Evolutionary conservation across 2,113 vertebrate genomes (phyloP).

Genomic region (Megaceryle torquata): DNA sequence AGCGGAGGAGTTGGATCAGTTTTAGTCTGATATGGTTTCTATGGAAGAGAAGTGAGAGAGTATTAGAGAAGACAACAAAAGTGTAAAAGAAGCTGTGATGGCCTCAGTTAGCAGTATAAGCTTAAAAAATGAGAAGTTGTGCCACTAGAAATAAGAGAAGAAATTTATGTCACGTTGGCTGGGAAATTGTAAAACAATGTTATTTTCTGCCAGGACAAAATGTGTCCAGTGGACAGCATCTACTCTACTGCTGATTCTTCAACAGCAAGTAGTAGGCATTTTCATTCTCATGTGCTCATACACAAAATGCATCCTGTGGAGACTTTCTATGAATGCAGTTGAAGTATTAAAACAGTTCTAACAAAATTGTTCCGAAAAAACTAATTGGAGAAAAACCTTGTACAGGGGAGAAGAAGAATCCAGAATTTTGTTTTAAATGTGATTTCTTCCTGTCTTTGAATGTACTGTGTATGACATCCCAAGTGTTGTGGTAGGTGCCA

Average conservation of each 20-base stretch:
- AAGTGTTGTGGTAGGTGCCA: neutral
- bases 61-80: neutral
- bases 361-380: slow-evolving; percentile 14
- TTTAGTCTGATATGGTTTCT: neutral
- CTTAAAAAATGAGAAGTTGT: neutral
- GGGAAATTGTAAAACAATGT: neutral
- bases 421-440: neutral
- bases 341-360: neutral
- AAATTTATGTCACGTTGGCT: neutral
- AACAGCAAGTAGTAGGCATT: neutral
- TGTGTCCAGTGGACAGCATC: neutral
- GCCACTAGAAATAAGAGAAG: neutral
- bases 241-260: neutral
- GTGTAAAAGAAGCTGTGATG: neutral
- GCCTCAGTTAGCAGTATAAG: slow-evolving; percentile 43
- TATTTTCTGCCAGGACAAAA: neutral
- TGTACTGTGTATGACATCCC: neutral
- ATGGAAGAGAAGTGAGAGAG: neutral
- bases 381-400: neutral
- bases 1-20: neutral
- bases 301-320: neutral
- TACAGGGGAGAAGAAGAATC: neutral
- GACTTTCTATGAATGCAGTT: neutral
- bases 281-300: neutral
- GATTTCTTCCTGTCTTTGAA: neutral